Evolutionary conservation across 2,797 vertebrate species (phyloP).

Genomic region (Cuculus canorus): DNA sequence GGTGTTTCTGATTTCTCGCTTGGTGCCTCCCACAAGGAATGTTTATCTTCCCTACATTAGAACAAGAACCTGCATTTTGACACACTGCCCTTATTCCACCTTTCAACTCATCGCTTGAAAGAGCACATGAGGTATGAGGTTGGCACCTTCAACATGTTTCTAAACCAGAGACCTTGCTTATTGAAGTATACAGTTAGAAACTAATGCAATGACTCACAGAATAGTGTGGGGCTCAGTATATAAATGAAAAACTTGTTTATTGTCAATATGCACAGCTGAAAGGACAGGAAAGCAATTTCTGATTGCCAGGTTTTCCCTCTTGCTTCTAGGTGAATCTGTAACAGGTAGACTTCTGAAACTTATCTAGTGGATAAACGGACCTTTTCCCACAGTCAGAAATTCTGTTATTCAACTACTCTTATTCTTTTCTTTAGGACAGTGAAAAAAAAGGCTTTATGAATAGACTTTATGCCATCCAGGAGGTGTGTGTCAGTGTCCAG

Average conservation of each 20-base stretch:
- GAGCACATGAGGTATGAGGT: background rate
- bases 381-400: background rate
- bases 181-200: background rate
- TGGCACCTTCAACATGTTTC: background rate
- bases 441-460: slow-evolving; percentile 98
- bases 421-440: slow-evolving; percentile 84
- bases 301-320: background rate
- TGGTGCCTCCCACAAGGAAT: background rate
- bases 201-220: background rate
- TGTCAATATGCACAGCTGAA: background rate
- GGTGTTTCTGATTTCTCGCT: background rate
- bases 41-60: background rate
- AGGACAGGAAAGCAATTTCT: background rate
- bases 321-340: background rate
- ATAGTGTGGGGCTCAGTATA: background rate
- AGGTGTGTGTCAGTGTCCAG: slow-evolving; percentile 97
- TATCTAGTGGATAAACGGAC: background rate
- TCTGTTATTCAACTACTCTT: background rate
- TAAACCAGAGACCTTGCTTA: background rate
- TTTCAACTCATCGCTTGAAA: background rate
- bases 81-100: background rate
- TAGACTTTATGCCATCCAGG: slow-evolving; percentile 98
- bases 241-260: background rate
- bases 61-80: background rate
- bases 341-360: background rate